phyloP scores from a whole-genome alignment of 2,888 invertebrate species.

The Actias luna region DNA sequence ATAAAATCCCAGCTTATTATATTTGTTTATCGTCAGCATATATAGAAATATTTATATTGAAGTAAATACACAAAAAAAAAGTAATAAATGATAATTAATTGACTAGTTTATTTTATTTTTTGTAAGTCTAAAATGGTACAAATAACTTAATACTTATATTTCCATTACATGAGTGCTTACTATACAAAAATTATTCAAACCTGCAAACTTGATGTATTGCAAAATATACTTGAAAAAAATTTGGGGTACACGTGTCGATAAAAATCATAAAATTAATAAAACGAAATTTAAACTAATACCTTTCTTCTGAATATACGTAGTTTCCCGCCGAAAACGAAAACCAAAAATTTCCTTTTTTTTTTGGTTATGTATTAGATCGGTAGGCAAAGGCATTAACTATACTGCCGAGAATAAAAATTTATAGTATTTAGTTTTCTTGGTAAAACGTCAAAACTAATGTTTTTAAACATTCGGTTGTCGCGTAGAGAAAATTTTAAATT shows the following conservation, averaged over 20 bases:
- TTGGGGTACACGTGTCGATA: neutral
- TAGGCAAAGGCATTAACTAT: neutral
- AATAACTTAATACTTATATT: no score
- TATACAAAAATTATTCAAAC: no score
- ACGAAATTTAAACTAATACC: neutral
- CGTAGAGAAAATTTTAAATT: no score
- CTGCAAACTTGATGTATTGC: neutral
- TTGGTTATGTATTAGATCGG: neutral
- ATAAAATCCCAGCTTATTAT: neutral
- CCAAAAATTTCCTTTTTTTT: neutral
- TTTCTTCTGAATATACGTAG: neutral
- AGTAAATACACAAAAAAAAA: no score
- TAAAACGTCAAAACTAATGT: neutral
- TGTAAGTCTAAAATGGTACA: no score
- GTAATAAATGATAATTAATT: no score
- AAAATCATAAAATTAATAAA: neutral
- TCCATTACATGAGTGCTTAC: no score
- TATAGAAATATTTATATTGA: no score
- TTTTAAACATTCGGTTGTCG: neutral
- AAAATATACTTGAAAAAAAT: neutral
- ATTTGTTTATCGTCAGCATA: neutral
- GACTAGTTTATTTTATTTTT: no score
- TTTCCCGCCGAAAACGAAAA: no score
- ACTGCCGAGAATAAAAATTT: neutral
- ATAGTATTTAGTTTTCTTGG: neutral